phyloP scores from a whole-genome alignment of 35 echinoderm and acorn worm species.

The Anneissia japonica region DNA sequence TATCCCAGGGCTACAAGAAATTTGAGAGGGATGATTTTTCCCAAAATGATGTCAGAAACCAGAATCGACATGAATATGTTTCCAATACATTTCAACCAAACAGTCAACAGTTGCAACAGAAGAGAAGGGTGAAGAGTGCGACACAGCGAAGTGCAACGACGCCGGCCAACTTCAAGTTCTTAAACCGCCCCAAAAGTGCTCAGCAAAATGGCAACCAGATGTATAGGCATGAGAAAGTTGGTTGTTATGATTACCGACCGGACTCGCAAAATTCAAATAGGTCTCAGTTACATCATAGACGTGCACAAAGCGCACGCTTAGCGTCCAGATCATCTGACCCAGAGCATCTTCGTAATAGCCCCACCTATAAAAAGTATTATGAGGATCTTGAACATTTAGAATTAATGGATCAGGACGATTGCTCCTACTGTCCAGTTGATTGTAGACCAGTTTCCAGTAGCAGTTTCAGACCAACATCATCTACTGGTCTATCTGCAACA shows the following conservation, averaged over 20 bases:
- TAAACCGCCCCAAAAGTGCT: background rate
- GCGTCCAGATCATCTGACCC: background rate
- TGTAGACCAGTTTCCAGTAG: slow-evolving; percentile 73
- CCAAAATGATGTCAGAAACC: slow-evolving; percentile 21
- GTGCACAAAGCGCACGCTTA: background rate
- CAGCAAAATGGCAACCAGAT: background rate
- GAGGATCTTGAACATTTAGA: slow-evolving; percentile 27
- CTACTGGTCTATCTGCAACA: slow-evolving; percentile 78
- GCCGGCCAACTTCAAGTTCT: background rate
- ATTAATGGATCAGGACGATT: slow-evolving; percentile 34
- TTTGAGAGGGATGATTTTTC: slow-evolving; percentile 59
- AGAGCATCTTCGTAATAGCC: slow-evolving; percentile 32
- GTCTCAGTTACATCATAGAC: background rate
- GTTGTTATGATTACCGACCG: background rate
- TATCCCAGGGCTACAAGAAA: slow-evolving; percentile 76
- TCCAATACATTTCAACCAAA: background rate
- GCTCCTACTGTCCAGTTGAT: slow-evolving; percentile 82
- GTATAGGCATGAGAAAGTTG: background rate
- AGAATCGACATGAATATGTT: slow-evolving; percentile 13
- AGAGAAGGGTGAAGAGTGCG: slow-evolving; percentile 62
- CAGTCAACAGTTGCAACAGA: slow-evolving; percentile 43
- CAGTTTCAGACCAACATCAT: slow-evolving; percentile 71
- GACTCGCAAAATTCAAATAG: slow-evolving; percentile 16
- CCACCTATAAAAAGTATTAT: slow-evolving; percentile 28
- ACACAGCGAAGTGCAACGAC: slow-evolving; percentile 4